Percentiles rank a stretch among this genome's conserved stretches.
Evolutionary conservation across 2,113 vertebrate genomes (phyloP).

Genomic region (Oceanodroma tethys): DNA sequence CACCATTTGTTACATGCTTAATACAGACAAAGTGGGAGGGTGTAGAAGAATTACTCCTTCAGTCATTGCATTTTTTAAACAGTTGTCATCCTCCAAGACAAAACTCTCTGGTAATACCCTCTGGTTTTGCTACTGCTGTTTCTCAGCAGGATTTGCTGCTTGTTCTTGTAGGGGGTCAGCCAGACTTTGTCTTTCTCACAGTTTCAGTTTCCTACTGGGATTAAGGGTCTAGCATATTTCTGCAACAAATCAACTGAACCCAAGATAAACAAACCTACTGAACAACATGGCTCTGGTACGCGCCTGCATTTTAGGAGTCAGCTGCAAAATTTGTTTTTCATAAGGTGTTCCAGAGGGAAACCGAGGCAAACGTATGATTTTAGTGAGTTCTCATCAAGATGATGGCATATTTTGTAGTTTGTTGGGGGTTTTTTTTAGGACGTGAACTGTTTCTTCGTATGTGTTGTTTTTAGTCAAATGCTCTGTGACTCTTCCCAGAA

Average conservation of each 20-base stretch:
- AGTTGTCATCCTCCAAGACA: conserved; percentile 66
- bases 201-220: conserved; percentile 73
- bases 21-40: conserved; percentile 58
- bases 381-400: not conserved
- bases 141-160: conserved; percentile 72
- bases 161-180: conserved; percentile 73
- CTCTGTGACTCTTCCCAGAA: not conserved
- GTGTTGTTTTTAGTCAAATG: not conserved
- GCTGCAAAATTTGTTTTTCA: not conserved
- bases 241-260: conserved; percentile 65
- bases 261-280: conserved; percentile 72
- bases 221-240: conserved; percentile 69
- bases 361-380: not conserved
- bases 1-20: conserved; percentile 69
- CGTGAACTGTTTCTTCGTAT: not conserved
- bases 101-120: conserved; percentile 56
- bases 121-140: conserved; percentile 64
- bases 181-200: conserved; percentile 79
- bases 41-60: conserved; percentile 49
- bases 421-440: not conserved
- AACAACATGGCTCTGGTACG: not conserved
- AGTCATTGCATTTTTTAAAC: conserved; percentile 57
- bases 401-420: not conserved
- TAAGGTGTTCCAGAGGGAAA: conserved; percentile 8
- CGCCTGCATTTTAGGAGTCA: conserved; percentile 14